Conservation (phyloP, 2,113 vertebrate species). For the Prinia subflava region DNA sequence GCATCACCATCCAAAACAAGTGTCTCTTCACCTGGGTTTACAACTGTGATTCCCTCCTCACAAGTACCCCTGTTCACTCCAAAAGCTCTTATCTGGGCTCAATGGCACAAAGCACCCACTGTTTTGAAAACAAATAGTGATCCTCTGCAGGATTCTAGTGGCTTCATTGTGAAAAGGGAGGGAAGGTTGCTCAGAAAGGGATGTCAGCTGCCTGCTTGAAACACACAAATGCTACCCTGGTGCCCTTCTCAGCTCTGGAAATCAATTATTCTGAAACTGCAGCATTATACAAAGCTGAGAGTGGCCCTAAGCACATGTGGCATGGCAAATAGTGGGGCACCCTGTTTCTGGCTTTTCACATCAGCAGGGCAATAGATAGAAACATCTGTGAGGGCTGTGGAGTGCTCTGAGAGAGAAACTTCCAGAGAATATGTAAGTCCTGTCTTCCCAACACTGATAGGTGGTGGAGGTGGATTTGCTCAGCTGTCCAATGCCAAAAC, state of each 20-base stretch:
- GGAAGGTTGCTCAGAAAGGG: neutral
- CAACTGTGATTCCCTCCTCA: neutral
- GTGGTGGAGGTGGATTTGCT: neutral
- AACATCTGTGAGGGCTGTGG: neutral
- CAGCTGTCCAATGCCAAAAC: neutral
- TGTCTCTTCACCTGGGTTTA: neutral
- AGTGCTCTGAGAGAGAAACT: neutral
- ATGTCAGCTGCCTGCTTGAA: neutral
- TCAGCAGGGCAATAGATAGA: fast-evolving
- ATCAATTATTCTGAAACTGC: neutral
- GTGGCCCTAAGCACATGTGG: neutral
- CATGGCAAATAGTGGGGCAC: neutral
- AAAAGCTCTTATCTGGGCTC: neutral
- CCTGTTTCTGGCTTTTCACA: neutral
- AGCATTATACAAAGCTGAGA: neutral
- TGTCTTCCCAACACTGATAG: neutral
- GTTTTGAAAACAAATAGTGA: neutral
- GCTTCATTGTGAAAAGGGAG: neutral
- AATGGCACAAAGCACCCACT: neutral
- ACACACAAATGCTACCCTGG: neutral
- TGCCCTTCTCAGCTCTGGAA: neutral
- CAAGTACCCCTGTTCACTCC: neutral
- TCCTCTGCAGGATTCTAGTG: neutral
- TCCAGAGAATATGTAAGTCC: neutral
- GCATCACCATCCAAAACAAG: neutral